Evolutionary conservation across 2,888 invertebrate species (phyloP).

Genomic region (Leptopilina myrica): DNA sequence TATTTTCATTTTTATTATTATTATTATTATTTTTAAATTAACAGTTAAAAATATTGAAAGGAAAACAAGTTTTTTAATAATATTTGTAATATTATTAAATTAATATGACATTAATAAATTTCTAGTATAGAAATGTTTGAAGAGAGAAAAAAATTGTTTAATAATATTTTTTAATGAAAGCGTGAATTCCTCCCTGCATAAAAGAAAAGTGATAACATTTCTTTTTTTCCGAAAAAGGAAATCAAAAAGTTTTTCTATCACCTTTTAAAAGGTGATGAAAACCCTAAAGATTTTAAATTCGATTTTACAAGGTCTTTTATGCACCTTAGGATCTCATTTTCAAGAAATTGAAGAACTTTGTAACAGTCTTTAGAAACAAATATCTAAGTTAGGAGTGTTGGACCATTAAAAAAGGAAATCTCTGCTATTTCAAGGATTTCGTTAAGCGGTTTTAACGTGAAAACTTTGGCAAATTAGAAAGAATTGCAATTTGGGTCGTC

Average conservation of each 20-base stretch:
- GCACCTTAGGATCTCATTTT: slow-evolving; percentile 14
- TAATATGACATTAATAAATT: no score
- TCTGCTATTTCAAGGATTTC: not conserved
- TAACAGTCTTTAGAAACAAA: slow-evolving; percentile 5
- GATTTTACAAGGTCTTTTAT: not conserved
- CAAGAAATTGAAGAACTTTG: slow-evolving; percentile 12
- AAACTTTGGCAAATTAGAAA: not conserved
- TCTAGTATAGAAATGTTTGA: no score
- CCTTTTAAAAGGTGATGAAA: not conserved
- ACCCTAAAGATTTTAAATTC: slow-evolving; percentile 6
- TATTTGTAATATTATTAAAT: no score
- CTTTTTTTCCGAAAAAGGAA: not conserved
- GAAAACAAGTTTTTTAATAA: no score
- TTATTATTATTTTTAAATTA: no score
- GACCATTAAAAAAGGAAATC: not conserved
- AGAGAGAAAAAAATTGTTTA: no score
- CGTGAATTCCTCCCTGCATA: not conserved
- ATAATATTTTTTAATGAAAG: no score
- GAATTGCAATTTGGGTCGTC: not conserved
- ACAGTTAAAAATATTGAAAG: no score
- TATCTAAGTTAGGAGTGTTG: not conserved
- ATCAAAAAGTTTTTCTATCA: not conserved
- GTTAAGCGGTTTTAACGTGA: slow-evolving; percentile 3
- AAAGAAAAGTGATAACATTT: slow-evolving; percentile 14
- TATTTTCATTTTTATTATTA: no score